Base-by-base conservation (phyloP, 2,797 vertebrate species). In the Odontamblyopus rebecca region DNA sequence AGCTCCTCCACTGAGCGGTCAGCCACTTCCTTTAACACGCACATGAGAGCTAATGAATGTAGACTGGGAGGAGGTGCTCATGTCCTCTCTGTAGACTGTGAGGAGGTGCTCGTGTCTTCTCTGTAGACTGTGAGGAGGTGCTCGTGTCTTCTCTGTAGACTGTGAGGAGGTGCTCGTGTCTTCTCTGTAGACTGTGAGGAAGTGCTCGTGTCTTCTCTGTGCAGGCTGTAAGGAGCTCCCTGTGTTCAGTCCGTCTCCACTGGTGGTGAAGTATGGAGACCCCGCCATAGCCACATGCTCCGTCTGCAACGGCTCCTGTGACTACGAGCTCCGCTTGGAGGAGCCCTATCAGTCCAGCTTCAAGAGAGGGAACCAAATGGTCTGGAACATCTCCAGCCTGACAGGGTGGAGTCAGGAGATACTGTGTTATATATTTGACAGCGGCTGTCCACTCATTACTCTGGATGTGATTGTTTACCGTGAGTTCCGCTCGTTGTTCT, bases 331-430 rank as follows among this genome's bases (percentile, higher is more conserved):
- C 0, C 6, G 0, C 0, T 3, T 84, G 30, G 83, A 87, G 56
- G 6, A 0, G 0, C 0, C 69, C 12, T 0, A 61, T 3, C 76
- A 80, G 5, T 0, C 0, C 0, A 0, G 0, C 0, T 0, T 0
- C 0, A 3, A 0, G 4, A 67, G 35, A 7, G 59, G 26, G 61
- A 67, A 53, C 1, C 27, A 5, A 4, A 0, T 79, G 3, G 6
- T 1, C 4, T 89, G 87, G 87, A 62, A 1, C 0, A 67, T 77
- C 5, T 2, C 67, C 23, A 61, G 0, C 0, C 5, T 85, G 44
- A 72, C 27, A 0, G 12, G 69, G 15, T 86, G 79, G 81, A 2
- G 13, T 0, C 0, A 12, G 1, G 0, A 0, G 0, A 0, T 12
- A 8, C 0, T 29, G 0, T 88, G 82, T 35, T 76, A 1, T 32